phyloP scores from a whole-genome alignment of 1,140 invertebrate species.

The Babylonia areolata region DNA sequence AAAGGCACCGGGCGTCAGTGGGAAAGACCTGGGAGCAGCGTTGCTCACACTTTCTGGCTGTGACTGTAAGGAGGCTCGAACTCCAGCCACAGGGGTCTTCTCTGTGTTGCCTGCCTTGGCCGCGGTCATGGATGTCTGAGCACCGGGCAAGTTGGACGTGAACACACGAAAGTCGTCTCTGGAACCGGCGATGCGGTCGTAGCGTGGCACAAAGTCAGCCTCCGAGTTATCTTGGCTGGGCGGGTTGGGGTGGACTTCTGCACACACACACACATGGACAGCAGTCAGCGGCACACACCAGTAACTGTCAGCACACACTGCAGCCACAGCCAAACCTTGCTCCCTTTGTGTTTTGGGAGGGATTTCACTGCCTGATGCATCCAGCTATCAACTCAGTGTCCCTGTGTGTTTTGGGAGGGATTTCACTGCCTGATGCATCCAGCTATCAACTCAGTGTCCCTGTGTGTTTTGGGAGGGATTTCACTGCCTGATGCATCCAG shows the following conservation, averaged over 20 bases:
- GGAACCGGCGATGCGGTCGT: slow-evolving; percentile 64
- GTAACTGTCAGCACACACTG: too few species aligned
- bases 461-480: too few species aligned
- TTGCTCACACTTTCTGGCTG: neutral
- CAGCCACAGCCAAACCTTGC: too few species aligned
- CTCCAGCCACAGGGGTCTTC: neutral
- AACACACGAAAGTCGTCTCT: slow-evolving; percentile 61
- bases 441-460: too few species aligned
- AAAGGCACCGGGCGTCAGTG: neutral
- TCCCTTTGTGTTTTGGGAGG: too few species aligned
- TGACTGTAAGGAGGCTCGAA: neutral
- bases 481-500: too few species aligned
- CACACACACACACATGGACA: neutral
- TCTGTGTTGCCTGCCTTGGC: neutral
- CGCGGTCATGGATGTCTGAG: neutral
- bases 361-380: too few species aligned
- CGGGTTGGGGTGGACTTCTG: neutral
- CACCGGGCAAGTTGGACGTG: slow-evolving; percentile 66
- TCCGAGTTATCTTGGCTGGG: neutral
- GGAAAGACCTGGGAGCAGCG: neutral
- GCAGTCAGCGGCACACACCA: too few species aligned
- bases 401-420: too few species aligned
- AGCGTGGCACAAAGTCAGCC: slow-evolving; percentile 49
- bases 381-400: too few species aligned
- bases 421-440: too few species aligned